phyloP scores from a whole-genome alignment of 2,797 vertebrate genomes.

The Sarcoramphus papa region DNA sequence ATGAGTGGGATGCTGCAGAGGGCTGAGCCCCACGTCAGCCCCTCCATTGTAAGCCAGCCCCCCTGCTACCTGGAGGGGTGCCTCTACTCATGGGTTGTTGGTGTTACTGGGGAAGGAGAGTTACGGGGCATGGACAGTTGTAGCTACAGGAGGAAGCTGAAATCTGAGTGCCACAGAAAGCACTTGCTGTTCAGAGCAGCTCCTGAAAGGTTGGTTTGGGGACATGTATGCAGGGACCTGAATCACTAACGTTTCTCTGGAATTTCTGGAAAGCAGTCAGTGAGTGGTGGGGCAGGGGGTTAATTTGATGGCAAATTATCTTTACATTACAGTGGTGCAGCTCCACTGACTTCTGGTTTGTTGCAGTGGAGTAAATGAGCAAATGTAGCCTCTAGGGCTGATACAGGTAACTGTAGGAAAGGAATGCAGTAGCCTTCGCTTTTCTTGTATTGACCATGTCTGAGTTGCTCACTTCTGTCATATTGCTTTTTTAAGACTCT shows the following conservation, averaged over 20 bases:
- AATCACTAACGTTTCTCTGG: background rate
- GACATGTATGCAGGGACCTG: fast-evolving
- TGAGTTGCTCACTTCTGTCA: background rate
- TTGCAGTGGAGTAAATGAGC: background rate
- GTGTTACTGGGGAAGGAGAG: background rate
- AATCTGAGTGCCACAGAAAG: background rate
- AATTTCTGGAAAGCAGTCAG: background rate
- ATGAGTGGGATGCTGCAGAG: background rate
- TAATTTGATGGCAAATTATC: background rate
- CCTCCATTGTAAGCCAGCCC: background rate
- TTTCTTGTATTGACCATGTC: background rate
- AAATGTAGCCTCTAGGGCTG: background rate
- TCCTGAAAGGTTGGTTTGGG: background rate
- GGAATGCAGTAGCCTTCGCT: background rate
- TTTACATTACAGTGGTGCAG: background rate
- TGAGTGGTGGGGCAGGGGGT: background rate
- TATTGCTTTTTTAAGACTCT: background rate
- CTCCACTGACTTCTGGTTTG: background rate
- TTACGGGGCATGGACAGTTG: background rate
- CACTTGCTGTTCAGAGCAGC: background rate
- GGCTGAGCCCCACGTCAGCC: background rate
- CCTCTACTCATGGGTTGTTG: background rate
- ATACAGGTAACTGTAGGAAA: background rate
- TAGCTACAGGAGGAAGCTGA: background rate
- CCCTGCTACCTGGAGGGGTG: background rate